Base-by-base conservation (phyloP, 2,888 invertebrate species). In the Tenthredo notha region DNA sequence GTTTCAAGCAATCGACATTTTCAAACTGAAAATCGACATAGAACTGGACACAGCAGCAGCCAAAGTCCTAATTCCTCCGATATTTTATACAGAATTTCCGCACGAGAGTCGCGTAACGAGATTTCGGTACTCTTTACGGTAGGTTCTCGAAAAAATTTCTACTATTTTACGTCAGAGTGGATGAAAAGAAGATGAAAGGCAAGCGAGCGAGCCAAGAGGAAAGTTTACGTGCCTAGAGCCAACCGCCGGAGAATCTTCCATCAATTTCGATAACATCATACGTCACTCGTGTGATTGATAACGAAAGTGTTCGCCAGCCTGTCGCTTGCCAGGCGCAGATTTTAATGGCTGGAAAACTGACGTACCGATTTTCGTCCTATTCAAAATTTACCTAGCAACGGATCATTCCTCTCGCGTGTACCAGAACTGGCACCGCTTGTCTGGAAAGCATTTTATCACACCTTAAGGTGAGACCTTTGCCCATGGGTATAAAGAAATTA, bases 231-330 rank as follows among this genome's bases (percentile, higher is more conserved):
- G 67, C 67, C 67, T 67, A 10, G 6, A 18, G 67, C 33, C 67
- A 67, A 67, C 40, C 43, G 40, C 5, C n/a, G 43, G n/a, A 47
- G 21, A 74, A 40, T 47, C 43, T 74, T 74, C 43, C 25, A 74
- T 25, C 74, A 74, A 43, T 40, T 74, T 74, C 12, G 43, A 43
- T 40, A 40, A 40, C 43, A 74, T 43, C 21, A 25, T 74, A 74
- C 74, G 40, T n/a, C 43, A 74, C 74, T 25, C 25, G 74, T 12
- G 72, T 84, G 84, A 84, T 84, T 72, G 84, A 84, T 84, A 70
- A 43, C 47, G 84, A 72, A 65, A 83, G 72, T 54, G 21, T 29
- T 70, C 47, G 25, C 43, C 21, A 43, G 72, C 40, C 43, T 47
- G 74, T 21, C 40, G 47, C 40, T 40, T 74, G 43, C 43, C 40